Base-by-base conservation (phyloP, 2,797 vertebrate genomes). In the Botia kubotai region DNA sequence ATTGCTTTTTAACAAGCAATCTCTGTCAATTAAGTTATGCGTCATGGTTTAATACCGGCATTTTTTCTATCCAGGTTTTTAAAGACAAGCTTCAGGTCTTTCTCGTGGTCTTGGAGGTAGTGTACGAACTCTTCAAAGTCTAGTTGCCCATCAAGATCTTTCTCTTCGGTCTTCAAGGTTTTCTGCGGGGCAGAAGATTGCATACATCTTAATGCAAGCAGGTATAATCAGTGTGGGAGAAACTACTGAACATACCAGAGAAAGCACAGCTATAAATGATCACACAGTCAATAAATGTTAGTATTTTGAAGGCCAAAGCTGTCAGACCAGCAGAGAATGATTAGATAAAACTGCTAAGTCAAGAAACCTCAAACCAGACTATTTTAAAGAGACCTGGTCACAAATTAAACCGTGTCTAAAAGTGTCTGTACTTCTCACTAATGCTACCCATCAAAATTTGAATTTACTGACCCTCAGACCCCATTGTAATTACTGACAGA, bases 51-150 rank as follows among this genome's bases (percentile, higher is more conserved):
- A 69, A 55, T 88, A 99, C 97, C 97, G 75, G 97, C 94, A 46
- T 96, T 97, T 88, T 94, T 98, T 83, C 92, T 95, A 90, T 97
- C 95, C 19, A 97, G 83, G 76, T 93, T 97, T 89, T 96, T 96
- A 86, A 99, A 97, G 85, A 98, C 96, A 0, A 99, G 92, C 74
- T 96, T 95, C 88, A 99, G 93, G 77, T 99, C 98, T 88, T 97
- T 99, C 86, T 99, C 97, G 0, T 98, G 96, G 74, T 98, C 98
- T 65, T 98, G 96, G 63, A 99, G 95, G 86, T 98, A 99, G 83
- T 97, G 97, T 73, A 99, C 97, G 69, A 99, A 98, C 82, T 98
- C 97, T 72, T 99, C 97, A 68, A 99, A 98, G 90, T 97, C 97
- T 88, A 99, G 93, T 86, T 98, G 96, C 14, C 94, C 96, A 3